A percentile compares a stretch with the other conserved stretches of the same genome.
Evolutionary conservation across 1,140 invertebrate genomes (phyloP).

Genomic region (Telenomus remus): DNA sequence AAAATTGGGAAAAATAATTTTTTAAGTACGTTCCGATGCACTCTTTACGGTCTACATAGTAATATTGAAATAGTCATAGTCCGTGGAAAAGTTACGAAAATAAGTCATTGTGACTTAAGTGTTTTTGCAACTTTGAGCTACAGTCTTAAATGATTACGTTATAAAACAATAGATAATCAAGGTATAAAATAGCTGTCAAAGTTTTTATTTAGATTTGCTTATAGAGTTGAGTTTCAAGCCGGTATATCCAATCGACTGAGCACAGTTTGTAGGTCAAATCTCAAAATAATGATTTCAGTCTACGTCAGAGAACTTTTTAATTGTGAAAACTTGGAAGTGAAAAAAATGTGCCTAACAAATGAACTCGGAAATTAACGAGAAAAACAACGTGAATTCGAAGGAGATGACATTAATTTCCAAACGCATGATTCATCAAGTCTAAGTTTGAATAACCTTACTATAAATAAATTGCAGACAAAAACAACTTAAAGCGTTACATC

Average conservation of each 20-base stretch:
- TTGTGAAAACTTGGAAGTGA: conserved; percentile 3
- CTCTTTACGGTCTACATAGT: too few species aligned
- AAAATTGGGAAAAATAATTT: too few species aligned
- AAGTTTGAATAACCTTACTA: conserved; percentile 9
- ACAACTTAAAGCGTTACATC: neutral
- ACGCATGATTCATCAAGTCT: neutral
- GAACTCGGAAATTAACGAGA: conserved; percentile 4
- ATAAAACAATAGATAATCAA: too few species aligned
- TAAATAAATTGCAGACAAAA: neutral
- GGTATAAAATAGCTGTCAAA: too few species aligned
- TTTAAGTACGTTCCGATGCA: too few species aligned
- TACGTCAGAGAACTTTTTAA: conserved; percentile 5
- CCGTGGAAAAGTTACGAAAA: too few species aligned
- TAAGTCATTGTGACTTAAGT: neutral
- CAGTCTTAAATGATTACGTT: too few species aligned
- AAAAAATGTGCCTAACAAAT: conserved; percentile 10
- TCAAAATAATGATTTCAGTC: conserved; percentile 4
- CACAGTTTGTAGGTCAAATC: conserved; percentile 22
- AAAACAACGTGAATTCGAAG: conserved; percentile 1
- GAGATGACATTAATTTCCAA: conserved; percentile 4
- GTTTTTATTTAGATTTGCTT: too few species aligned
- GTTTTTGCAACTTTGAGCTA: neutral
- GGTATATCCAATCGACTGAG: conserved; percentile 9
- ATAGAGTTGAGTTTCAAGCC: neutral
- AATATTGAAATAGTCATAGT: too few species aligned